A percentile compares a stretch with the other conserved stretches of the same genome.
phyloP scores from a whole-genome alignment of 2,888 invertebrate genomes.

The Acronicta leporina region DNA sequence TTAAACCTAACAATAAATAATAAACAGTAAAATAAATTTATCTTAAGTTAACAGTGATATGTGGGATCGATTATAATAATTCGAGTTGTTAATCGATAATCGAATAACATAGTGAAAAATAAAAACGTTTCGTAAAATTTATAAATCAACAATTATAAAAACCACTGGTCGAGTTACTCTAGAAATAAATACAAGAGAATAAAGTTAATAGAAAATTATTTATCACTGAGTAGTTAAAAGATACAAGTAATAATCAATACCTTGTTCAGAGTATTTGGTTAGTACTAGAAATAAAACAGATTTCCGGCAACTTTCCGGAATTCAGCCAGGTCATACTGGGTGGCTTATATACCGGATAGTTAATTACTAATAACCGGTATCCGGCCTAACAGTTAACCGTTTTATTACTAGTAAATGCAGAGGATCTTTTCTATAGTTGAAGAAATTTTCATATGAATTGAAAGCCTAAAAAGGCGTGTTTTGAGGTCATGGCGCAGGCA shows the following conservation, averaged over 20 bases:
- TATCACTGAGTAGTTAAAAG: constrained; percentile 29
- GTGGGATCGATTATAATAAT: constrained; percentile 61
- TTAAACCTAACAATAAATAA: constrained; percentile 69
- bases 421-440: no score
- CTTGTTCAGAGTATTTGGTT: no score
- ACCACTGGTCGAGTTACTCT: constrained; percentile 50
- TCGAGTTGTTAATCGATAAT: constrained; percentile 45
- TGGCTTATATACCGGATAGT: no score
- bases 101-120: constrained; percentile 50
- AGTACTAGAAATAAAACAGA: no score
- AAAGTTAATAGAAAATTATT: constrained; percentile 39
- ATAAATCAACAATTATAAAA: constrained; percentile 53
- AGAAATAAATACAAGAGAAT: constrained; percentile 49
- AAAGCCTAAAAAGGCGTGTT: no score
- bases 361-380: no score
- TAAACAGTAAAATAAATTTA: constrained; percentile 65
- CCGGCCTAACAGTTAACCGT: no score
- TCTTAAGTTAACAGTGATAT: constrained; percentile 73
- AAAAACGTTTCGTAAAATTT: constrained; percentile 48
- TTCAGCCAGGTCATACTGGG: no score
- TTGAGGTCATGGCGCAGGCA: no score
- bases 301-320: no score
- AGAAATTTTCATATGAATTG: no score
- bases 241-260: constrained; percentile 22
- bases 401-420: no score